phyloP scores from a whole-genome alignment of 2,113 vertebrate species.

The Excalfactoria chinensis region DNA sequence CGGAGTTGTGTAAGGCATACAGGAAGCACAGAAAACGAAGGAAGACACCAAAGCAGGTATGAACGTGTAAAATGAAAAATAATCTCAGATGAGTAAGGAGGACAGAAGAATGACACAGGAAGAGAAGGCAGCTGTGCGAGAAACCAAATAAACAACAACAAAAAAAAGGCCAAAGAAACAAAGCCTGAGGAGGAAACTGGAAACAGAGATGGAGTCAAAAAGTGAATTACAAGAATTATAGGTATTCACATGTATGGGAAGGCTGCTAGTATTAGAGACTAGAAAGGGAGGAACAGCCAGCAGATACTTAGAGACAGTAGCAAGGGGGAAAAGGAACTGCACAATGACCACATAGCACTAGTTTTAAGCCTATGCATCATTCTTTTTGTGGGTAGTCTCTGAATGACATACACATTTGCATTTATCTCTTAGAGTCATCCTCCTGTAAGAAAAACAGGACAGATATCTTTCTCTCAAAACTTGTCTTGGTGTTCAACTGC shows the following conservation, averaged over 20 bases:
- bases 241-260: neutral
- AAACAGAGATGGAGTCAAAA: neutral
- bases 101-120: neutral
- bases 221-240: neutral
- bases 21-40: neutral
- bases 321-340: neutral
- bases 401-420: rapidly evolving
- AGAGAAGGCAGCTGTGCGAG: neutral
- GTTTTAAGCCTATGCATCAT: neutral
- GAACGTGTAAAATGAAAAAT: neutral
- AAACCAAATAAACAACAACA: neutral
- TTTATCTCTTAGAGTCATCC: neutral
- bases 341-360: neutral
- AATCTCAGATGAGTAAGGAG: neutral
- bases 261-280: neutral
- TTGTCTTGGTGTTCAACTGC: neutral
- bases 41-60: neutral
- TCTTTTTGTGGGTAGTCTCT: neutral
- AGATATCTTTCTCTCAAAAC: neutral
- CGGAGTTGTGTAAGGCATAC: neutral
- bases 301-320: neutral
- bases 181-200: neutral
- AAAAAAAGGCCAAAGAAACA: neutral
- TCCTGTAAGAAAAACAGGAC: neutral
- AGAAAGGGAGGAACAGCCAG: neutral